These are phyloP conservation scores for Mastacembelus armatus DNA, from an alignment of 2,797 vertebrate species.

Conservation along the genomic window DNA sequence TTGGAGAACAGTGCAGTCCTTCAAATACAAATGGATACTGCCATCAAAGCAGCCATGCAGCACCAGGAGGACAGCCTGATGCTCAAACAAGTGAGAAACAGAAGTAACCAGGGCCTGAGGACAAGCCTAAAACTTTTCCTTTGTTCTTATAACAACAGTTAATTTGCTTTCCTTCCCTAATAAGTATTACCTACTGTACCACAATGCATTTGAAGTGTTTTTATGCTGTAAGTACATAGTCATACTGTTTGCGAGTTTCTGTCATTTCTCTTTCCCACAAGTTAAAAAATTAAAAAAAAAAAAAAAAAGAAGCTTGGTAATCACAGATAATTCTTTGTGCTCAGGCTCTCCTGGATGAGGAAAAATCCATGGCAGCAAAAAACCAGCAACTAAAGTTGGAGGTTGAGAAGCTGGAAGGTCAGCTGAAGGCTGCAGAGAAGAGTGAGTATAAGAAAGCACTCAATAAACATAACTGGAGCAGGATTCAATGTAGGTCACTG, in stretches of 20 bases:
- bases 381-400: conserved; percentile 85
- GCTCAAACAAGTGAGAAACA: conserved; percentile 86
- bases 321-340: conserved; percentile 33
- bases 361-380: conserved; percentile 65
- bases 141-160: not conserved
- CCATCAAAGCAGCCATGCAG: conserved; percentile 86
- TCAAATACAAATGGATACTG: conserved; percentile 86
- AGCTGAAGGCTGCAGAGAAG: conserved; percentile 85
- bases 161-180: not conserved
- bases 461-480: not conserved
- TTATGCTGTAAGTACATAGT: not conserved
- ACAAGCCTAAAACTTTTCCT: not conserved
- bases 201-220: too few species aligned
- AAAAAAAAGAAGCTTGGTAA: conserved; percentile 6
- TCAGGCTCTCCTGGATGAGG: conserved; percentile 74
- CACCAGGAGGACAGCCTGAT: conserved; percentile 89
- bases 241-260: not conserved
- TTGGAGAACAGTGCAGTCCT: conserved; percentile 80
- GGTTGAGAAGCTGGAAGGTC: conserved; percentile 80
- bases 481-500: not conserved
- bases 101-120: not conserved
- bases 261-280: not conserved
- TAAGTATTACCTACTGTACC: not conserved
- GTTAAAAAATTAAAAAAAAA: conserved; percentile 7
- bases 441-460: conserved; percentile 84